Conservation (phyloP, 2,797 vertebrate species). For the Cephalopachus bancanus region DNA sequence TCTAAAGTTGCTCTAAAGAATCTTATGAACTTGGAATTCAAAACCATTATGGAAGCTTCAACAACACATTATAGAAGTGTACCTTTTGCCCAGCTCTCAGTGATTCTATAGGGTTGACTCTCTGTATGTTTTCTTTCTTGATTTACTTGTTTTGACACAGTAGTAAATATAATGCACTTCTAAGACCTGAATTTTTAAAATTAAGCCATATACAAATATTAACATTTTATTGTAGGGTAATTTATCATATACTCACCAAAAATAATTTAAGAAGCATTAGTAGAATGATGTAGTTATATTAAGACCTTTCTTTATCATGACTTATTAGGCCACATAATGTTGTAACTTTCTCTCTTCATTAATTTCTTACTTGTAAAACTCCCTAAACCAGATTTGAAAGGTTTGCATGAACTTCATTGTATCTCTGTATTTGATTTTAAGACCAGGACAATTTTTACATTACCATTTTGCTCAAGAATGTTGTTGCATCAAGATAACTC, state of each 20-base stretch:
- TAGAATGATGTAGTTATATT: slow-evolving; percentile 4
- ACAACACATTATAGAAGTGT: not conserved
- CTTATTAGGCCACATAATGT: slow-evolving; percentile 62
- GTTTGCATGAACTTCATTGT: not conserved
- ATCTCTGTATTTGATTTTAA: slow-evolving; percentile 29
- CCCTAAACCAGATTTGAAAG: not conserved
- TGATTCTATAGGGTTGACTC: not conserved
- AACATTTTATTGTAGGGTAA: slow-evolving; percentile 41
- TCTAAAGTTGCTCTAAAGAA: slow-evolving; percentile 12
- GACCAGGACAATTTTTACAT: not conserved
- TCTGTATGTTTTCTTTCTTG: not conserved
- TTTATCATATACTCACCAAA: slow-evolving; percentile 49
- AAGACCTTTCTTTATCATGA: slow-evolving; percentile 46
- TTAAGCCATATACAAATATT: slow-evolving; percentile 27
- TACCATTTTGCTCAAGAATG: slow-evolving; percentile 1
- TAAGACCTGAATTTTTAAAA: not conserved
- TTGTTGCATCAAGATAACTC: not conserved
- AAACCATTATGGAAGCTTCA: not conserved
- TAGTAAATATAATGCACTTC: slow-evolving; percentile 8
- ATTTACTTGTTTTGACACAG: not conserved
- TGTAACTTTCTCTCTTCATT: slow-evolving; percentile 61
- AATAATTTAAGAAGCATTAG: slow-evolving; percentile 39
- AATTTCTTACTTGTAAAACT: slow-evolving; percentile 27
- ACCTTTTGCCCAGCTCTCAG: not conserved
- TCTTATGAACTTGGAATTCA: slow-evolving; percentile 36